phyloP scores from a whole-genome alignment of 2,888 invertebrate genomes.

The Tenthredo notha region DNA sequence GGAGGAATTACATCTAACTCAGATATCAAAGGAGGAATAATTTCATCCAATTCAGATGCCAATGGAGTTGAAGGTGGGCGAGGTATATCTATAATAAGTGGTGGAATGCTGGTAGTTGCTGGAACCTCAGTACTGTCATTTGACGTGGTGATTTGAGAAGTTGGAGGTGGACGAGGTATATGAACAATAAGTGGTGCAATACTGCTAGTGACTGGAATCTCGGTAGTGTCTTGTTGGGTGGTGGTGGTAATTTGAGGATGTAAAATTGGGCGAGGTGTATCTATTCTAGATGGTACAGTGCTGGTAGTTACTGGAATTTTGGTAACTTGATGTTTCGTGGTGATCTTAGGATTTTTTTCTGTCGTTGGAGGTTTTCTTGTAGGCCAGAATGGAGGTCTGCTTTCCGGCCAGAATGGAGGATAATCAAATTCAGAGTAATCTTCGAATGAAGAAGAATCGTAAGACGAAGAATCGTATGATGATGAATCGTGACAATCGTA shows the following conservation, averaged over 20 bases:
- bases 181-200: background rate
- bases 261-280: background rate
- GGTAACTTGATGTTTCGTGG: background rate
- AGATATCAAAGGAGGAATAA: background rate
- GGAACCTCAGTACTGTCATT: background rate
- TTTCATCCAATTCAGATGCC: background rate
- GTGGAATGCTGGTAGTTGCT: background rate
- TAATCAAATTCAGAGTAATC: background rate
- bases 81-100: background rate
- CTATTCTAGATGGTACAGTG: background rate
- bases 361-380: background rate
- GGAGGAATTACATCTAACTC: background rate
- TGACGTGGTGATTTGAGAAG: background rate
- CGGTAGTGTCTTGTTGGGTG: background rate
- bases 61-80: background rate
- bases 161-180: background rate
- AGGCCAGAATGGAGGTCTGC: background rate
- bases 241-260: background rate
- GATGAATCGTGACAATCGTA: constrained; percentile 10
- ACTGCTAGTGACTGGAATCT: background rate
- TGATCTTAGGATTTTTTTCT: background rate
- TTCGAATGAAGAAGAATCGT: background rate
- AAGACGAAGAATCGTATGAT: background rate
- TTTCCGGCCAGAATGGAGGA: background rate
- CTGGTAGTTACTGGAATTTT: background rate